Base-by-base conservation (phyloP, 2,888 invertebrate species). In the Tromatobia lineatoria region DNA sequence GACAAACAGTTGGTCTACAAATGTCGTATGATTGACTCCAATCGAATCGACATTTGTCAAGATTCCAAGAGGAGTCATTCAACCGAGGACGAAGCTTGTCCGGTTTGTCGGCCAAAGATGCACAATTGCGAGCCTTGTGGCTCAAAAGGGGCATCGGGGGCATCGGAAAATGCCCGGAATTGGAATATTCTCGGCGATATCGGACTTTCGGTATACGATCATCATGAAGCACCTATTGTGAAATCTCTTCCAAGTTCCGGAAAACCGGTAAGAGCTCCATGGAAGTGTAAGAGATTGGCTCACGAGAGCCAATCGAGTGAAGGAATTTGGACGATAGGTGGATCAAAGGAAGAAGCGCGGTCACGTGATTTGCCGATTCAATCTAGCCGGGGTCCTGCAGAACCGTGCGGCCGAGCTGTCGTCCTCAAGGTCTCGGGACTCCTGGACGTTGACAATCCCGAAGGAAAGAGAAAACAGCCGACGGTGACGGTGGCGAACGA, bases 371-470 rank as follows among this genome's bases (percentile, higher is more conserved):
- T 84, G 18, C 85, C 85, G 23, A 90, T 91, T 18, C 89, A 89
- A 64, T 89, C 90, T n/a, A 91, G 90, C 75, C 86, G 91, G 3
- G 91, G 90, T 25, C 85, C 88, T 0, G 71, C 75, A 50, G 85
- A 86, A 50, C 88, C 88, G 0, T 89, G 90, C 66, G 93, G 93
- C 7, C 91, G 91, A 66, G 91, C 92, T 0, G 91, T 93, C 11
- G 90, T 93, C 13, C 89, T 93, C 13, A 93, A 93, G 85, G 91
- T 93, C 3, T 93, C 93, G 0, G 93, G 93, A 0, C 85, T 92
- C 0, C 59, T 91, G n/a, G 90, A 91, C 25, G 87, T 87, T 2
- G 87, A 86, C 0, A 78, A 80, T 11, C 34, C 61, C 6, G 85
- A 87, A 11, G 83, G 85, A 10, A 54, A 79, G 4, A 73, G 71